Evolutionary conservation across 2,797 vertebrate species (phyloP).

Genomic region (Neosilurus mollespiculum): DNA sequence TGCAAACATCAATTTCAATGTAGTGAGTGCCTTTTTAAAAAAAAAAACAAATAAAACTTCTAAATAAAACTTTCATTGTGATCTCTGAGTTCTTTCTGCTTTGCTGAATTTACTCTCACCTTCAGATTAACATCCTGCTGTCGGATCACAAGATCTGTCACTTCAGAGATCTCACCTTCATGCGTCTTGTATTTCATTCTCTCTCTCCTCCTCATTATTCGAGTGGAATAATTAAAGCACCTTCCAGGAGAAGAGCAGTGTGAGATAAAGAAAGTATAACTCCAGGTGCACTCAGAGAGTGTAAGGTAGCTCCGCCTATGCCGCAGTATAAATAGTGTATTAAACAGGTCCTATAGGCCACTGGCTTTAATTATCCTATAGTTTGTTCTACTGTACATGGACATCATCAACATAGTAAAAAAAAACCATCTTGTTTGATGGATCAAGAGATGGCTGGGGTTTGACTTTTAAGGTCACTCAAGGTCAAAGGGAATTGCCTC

Average conservation of each 20-base stretch:
- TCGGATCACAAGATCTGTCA: neutral
- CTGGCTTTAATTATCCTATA: too few species aligned
- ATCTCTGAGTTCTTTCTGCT: slow-evolving; percentile 1
- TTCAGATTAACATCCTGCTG: neutral
- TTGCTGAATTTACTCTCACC: neutral
- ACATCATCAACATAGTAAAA: too few species aligned
- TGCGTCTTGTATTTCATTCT: too few species aligned
- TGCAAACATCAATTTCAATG: slow-evolving; percentile 67
- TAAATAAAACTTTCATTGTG: slow-evolving; percentile 23
- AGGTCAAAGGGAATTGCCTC: too few species aligned
- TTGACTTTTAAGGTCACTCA: too few species aligned
- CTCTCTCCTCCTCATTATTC: neutral
- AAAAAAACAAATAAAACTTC: slow-evolving; percentile 61
- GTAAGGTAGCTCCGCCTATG: too few species aligned
- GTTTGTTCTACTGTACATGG: too few species aligned
- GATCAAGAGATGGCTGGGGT: too few species aligned
- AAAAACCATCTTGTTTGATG: too few species aligned
- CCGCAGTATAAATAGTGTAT: too few species aligned
- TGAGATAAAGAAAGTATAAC: neutral
- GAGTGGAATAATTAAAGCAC: neutral
- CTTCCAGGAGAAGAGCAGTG: neutral
- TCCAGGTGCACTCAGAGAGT: too few species aligned
- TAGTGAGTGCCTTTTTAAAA: slow-evolving; percentile 67
- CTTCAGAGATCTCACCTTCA: neutral
- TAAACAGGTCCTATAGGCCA: too few species aligned